Evolutionary conservation across 2,797 vertebrate genomes (phyloP).

Genomic region (Coreius guichenoti): DNA sequence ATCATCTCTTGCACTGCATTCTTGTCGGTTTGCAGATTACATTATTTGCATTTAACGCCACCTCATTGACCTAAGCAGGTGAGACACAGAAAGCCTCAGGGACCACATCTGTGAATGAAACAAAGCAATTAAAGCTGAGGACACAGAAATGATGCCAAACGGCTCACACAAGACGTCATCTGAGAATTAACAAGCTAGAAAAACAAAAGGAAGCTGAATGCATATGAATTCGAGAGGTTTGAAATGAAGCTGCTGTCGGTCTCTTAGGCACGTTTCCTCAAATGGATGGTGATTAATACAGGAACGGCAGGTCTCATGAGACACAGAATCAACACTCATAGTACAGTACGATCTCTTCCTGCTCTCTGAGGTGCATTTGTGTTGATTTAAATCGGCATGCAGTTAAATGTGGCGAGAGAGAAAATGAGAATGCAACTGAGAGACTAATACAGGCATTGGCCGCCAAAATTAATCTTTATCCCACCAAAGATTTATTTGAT

Average conservation of each 20-base stretch:
- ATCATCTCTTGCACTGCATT: constrained; percentile 11
- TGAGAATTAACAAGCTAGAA: background rate
- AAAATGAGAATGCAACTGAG: background rate
- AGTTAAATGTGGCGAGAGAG: background rate
- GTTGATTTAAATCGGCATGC: background rate
- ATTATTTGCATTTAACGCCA: constrained; percentile 36
- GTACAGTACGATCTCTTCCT: background rate
- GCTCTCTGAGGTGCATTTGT: constrained; percentile 7
- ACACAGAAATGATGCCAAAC: background rate
- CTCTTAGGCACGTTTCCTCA: background rate
- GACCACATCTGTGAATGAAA: background rate
- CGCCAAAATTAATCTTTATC: too few species aligned
- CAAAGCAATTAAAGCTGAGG: constrained; percentile 15
- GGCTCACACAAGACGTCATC: background rate
- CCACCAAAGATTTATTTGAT: background rate
- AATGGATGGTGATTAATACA: constrained; percentile 26
- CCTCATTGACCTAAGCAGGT: constrained; percentile 4
- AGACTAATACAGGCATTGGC: background rate
- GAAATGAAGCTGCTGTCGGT: background rate
- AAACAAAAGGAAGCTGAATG: background rate
- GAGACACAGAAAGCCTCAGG: background rate
- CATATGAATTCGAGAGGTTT: background rate
- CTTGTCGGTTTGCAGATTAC: background rate
- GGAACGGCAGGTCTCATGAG: constrained; percentile 23
- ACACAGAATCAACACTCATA: background rate